Conservation (phyloP, 2,113 vertebrate genomes). For the Hipposideros armiger region DNA sequence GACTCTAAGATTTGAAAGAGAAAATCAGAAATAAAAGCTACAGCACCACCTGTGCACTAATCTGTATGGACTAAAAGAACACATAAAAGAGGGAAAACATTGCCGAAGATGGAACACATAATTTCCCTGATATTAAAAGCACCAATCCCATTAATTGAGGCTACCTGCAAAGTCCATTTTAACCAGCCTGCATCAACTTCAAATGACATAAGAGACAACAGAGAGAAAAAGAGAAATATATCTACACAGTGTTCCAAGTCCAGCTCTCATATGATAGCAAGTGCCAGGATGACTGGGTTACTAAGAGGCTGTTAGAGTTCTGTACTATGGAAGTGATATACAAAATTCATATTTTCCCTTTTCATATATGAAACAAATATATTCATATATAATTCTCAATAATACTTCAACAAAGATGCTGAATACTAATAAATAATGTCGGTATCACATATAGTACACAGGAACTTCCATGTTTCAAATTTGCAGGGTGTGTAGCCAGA, state of each 20-base stretch:
- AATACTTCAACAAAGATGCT: background rate
- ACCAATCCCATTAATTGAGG: background rate
- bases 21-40: background rate
- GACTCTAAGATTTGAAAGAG: background rate
- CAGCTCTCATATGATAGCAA: background rate
- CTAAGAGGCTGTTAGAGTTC: background rate
- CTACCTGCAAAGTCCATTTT: background rate
- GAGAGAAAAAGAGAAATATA: background rate
- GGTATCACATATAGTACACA: background rate
- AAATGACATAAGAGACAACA: background rate
- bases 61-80: background rate
- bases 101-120: background rate
- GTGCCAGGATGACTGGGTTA: background rate
- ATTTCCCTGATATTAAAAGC: slow-evolving; percentile 6
- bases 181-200: background rate
- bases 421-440: background rate
- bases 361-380: background rate
- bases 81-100: background rate
- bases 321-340: background rate
- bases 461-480: background rate
- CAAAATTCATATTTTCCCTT: background rate
- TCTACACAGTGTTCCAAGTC: background rate
- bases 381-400: background rate
- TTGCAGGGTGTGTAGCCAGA: background rate
- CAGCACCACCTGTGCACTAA: background rate